Evolutionary conservation across 2,888 invertebrate genomes (phyloP).

Genomic region (Allacma fusca): DNA sequence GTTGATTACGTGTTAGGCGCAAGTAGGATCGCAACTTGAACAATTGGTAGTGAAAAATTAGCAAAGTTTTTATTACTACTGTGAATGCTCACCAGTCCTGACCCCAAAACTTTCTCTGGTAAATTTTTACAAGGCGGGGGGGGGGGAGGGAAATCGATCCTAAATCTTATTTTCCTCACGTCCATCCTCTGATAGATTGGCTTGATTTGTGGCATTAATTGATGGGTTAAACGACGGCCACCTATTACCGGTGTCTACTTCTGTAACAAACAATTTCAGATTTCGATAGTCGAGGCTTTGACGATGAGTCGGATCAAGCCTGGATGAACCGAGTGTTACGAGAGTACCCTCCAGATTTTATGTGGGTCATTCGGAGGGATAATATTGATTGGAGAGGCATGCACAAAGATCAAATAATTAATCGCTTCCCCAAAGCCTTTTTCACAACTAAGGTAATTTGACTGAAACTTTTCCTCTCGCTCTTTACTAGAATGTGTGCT

Average conservation of each 20-base stretch:
- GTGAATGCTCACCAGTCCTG: not conserved
- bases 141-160: too few species aligned
- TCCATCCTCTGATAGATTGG: too few species aligned
- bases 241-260: too few species aligned
- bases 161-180: too few species aligned
- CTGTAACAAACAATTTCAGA: not conserved
- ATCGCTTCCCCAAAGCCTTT: constrained; percentile 83
- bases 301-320: constrained; percentile 54
- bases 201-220: too few species aligned
- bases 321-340: constrained; percentile 75
- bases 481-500: too few species aligned
- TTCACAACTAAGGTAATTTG: constrained; percentile 95
- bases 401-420: constrained; percentile 74
- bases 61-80: constrained; percentile 1
- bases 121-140: too few species aligned
- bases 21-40: not conserved
- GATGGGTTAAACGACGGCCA: too few species aligned
- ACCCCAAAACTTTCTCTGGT: not conserved
- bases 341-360: constrained; percentile 81
- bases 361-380: constrained; percentile 83
- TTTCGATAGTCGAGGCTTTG: not conserved
- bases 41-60: not conserved
- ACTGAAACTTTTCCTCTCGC: too few species aligned
- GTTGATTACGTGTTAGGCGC: not conserved
- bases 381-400: constrained; percentile 62